Conservation (phyloP, 1,140 invertebrate genomes). For the Ceratosolen solmsi region DNA sequence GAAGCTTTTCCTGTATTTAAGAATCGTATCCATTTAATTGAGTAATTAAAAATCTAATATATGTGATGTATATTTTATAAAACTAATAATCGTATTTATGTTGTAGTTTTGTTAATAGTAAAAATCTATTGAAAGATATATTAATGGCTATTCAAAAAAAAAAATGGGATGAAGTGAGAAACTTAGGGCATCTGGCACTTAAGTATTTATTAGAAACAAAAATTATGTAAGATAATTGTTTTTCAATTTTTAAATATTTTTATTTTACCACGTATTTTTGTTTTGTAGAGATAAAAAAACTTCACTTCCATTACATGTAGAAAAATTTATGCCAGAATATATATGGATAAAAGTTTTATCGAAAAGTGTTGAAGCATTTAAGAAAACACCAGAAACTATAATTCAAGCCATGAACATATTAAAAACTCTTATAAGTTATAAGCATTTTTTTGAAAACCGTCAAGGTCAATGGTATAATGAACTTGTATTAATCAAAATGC, state of each 20-base stretch:
- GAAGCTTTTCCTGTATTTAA: conserved; percentile 65
- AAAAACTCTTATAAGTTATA: conserved; percentile 58
- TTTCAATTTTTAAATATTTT: conserved; percentile 29
- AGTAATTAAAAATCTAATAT: conserved; percentile 50
- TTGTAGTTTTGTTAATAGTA: conserved; percentile 57
- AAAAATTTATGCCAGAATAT: conserved; percentile 60
- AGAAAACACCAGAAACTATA: conserved; percentile 59
- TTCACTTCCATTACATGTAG: conserved; percentile 61
- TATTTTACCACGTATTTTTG: too few species aligned
- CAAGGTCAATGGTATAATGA: conserved; percentile 63
- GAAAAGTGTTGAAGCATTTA: conserved; percentile 63
- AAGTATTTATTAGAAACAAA: conserved; percentile 35
- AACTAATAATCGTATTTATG: neutral
- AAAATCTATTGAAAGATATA: conserved; percentile 46
- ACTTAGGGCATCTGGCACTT: conserved; percentile 53
- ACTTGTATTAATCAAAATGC: conserved; percentile 64
- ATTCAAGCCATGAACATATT: conserved; percentile 55
- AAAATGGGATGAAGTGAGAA: conserved; percentile 57
- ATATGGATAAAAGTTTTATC: conserved; percentile 65
- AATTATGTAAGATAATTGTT: conserved; percentile 18
- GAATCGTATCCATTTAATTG: conserved; percentile 57
- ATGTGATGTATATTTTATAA: neutral
- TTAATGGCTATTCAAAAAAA: conserved; percentile 55
- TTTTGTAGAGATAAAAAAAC: conserved; percentile 46
- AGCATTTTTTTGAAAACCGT: conserved; percentile 53